Evolutionary conservation across 2,113 vertebrate genomes (phyloP).

Genomic region (Potamarius usumacintae): DNA sequence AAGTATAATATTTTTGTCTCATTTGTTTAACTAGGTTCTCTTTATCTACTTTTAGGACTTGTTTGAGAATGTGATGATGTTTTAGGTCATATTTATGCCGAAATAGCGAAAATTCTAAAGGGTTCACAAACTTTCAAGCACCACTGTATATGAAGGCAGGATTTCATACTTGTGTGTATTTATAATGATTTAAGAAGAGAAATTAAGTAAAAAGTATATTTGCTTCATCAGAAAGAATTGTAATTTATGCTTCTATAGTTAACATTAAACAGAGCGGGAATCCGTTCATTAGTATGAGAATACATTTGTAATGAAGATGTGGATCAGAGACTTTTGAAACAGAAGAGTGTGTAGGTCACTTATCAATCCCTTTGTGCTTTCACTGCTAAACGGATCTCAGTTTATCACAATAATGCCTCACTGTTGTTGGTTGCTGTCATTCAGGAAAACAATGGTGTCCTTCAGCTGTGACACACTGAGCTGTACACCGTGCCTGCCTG

Average conservation of each 20-base stretch:
- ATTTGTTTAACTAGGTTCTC: no score
- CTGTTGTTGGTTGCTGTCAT: slow-evolving; percentile 13
- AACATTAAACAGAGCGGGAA: neutral
- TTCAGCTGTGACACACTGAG: slow-evolving; percentile 19
- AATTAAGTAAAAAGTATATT: neutral
- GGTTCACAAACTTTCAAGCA: neutral
- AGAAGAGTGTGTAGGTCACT: neutral
- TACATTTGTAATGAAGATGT: neutral
- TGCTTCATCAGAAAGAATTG: neutral
- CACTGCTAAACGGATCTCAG: slow-evolving; percentile 30
- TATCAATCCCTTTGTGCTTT: slow-evolving; percentile 4
- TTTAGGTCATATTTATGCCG: no score
- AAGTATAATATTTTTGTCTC: no score
- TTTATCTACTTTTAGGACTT: no score
- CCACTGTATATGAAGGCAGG: neutral
- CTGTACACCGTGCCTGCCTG: slow-evolving; percentile 43
- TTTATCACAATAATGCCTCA: slow-evolving; percentile 16
- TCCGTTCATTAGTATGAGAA: neutral
- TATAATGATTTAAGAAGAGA: neutral
- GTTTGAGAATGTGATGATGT: no score
- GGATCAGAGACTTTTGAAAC: slow-evolving; percentile 4
- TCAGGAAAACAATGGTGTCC: slow-evolving; percentile 47
- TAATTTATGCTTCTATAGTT: neutral
- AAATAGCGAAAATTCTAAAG: no score
- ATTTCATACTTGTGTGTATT: neutral